Conservation (phyloP, 2,888 invertebrate genomes). For the Arge pagana region DNA sequence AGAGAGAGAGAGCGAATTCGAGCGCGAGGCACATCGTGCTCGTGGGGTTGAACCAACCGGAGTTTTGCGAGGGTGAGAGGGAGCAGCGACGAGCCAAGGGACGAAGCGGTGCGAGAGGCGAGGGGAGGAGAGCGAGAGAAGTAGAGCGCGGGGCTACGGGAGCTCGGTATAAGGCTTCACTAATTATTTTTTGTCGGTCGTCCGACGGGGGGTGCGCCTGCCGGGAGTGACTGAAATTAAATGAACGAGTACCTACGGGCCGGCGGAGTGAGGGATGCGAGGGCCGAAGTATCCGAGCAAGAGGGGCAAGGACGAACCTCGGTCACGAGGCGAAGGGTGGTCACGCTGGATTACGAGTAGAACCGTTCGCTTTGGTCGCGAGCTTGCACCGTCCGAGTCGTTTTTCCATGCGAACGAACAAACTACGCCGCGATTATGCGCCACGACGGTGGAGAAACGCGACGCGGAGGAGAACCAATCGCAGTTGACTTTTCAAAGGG, state of each 20-base stretch:
- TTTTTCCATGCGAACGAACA: no score
- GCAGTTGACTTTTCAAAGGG: no score
- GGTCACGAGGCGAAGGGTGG: conserved; percentile 22
- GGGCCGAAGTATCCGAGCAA: conserved; percentile 3
- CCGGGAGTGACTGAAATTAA: conserved; percentile 56
- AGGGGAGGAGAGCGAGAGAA: conserved; percentile 25
- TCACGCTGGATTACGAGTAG: conserved; percentile 6
- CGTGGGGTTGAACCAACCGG: conserved; percentile 47
- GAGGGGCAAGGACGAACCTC: conserved; percentile 26
- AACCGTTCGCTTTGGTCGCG: no score
- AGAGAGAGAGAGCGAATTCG: conserved; percentile 44
- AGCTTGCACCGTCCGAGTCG: no score
- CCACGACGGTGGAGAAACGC: background rate
- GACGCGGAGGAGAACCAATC: no score
- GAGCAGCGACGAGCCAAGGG: conserved; percentile 29
- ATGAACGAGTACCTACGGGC: conserved; percentile 50
- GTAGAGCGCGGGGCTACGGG: conserved; percentile 28
- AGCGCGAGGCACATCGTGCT: conserved; percentile 51
- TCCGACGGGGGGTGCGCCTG: conserved; percentile 54
- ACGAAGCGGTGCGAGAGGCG: conserved; percentile 29
- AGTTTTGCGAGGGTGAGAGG: conserved; percentile 33
- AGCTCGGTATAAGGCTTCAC: conserved; percentile 54
- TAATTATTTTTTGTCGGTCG: conserved; percentile 58
- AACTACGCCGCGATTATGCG: no score
- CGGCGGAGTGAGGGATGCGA: conserved; percentile 25